phyloP scores from a whole-genome alignment of 2,113 vertebrate species.

The Pachycephala philippinensis region DNA sequence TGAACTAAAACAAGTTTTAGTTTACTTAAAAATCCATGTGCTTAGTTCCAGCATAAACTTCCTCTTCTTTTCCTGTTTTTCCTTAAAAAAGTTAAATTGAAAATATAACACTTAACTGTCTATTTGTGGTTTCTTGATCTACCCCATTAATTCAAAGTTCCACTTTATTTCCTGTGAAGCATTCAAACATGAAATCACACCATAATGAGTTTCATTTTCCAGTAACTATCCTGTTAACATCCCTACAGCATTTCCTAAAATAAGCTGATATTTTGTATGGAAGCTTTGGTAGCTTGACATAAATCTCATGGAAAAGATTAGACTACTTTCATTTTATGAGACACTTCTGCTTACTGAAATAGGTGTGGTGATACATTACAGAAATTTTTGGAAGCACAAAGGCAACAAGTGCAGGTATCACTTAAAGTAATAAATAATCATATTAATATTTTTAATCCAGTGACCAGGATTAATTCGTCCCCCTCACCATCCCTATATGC shows the following conservation, averaged over 20 bases:
- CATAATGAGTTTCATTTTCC: neutral
- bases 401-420: neutral
- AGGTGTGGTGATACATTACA: neutral
- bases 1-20: neutral
- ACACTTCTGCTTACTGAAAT: neutral
- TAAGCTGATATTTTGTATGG: neutral
- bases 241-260: neutral
- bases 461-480: neutral
- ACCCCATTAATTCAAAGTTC: neutral
- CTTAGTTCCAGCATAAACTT: neutral
- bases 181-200: neutral
- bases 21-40: neutral
- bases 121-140: neutral
- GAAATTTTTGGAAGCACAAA: neutral
- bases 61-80: neutral
- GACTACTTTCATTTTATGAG: neutral
- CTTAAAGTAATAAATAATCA: neutral
- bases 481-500: neutral
- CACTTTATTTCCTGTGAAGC: neutral
- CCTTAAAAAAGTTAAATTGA: neutral
- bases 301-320: neutral
- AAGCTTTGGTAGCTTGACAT: neutral
- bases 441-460: neutral
- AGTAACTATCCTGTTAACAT: neutral
- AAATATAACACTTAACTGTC: neutral